Evolutionary conservation across 2,888 invertebrate species (phyloP), one percentile per base, ranked within the genome.

Genomic region (Pristionchus entomophagus): DNA sequence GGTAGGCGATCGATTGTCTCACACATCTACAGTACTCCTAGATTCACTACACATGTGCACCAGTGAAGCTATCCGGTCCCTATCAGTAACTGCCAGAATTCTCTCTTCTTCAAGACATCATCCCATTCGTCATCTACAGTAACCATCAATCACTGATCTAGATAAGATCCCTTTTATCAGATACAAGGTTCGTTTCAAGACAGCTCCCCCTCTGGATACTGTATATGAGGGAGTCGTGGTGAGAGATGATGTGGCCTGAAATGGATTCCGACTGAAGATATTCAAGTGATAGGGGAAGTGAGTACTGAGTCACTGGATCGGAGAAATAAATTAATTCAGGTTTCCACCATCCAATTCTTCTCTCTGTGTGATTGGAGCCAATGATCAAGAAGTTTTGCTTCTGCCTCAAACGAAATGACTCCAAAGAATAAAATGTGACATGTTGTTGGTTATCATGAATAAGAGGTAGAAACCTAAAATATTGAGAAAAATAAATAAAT

Each of bases 91-190:
- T 41, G 82, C 82, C 2, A 2, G 82, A 38, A 59, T 82, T 6
- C 41, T 59, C 10, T 82, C 82, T 26, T 56, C 82, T 6, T 82
- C 82, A 41, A 56, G 59, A 26, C 38, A 41, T 17, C 38, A 59
- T 82, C 82, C 82, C n/a, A 38, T 82, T 19, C 82, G 82, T 38
- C 26, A 38, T 29, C 26, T 82, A 41, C 82, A 82, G 82, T 82
- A 35, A 35, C 6, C 29, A 6, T 69, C 69, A 8, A 6, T 69
- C 4, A n/a, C n/a, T 41, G 29, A 22, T 38, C 10, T 56, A 35
- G 5, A n/a, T 0, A 59, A 22, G 2, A 26, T 12, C 29, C 14
- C 38, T 32, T 82, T 59, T n/a, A n/a, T 29, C 26, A 82, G 82
- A 59, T 59, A 59, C 38, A 56, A 59, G 10, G 41, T 82, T 19